Evolutionary conservation across 2,113 vertebrate species (phyloP), one percentile per base, ranked within the genome.

Genomic region (Chaetops frenatus): DNA sequence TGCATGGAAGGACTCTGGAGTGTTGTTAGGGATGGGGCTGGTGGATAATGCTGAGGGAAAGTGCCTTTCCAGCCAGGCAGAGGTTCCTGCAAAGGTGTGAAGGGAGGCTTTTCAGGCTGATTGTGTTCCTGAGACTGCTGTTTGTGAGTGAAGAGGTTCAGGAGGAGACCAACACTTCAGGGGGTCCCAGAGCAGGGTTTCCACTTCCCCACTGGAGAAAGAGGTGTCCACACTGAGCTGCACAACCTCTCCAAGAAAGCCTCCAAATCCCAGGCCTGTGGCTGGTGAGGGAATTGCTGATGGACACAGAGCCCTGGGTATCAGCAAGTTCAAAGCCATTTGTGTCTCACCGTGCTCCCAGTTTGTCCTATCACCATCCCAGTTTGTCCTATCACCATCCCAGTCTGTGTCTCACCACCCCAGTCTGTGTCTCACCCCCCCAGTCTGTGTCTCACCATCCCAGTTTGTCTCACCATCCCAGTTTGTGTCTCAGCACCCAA

Each of bases 201-300:
- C 33, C 53, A 45, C 19, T 72, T 77, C 58, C 33, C 9, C 4
- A 5, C 19, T 62, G 58, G 23, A 35, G n/a, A 47, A 31, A 42
- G 54, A 74, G 6, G 11, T 27, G 44, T 15, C 36, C 33, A 60
- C 35, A 18, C 45, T 7, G 40, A 90, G 74, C 67, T 81, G 66
- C 35, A 83, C 17, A 73, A 60, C 4, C 58, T 88, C 50, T 70
- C 15, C 44, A 60, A 2, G 1, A 12, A 48, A 40, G 48, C 13
- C 23, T 21, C 76, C 67, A 83, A 58, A 81, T 16, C 47, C 72
- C 54, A 83, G 18, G 54, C 6, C 38, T 54, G 50, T 28, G 50
- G 70, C 45, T 45, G 1, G 0, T 0, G 0, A 28, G 22, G 36
- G 19, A 61, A 69, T 5, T 2, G 0, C 0, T 44, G 27, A n/a